Evolutionary conservation across 2,113 vertebrate genomes (phyloP).

Genomic region (Dicaeum eximium): DNA sequence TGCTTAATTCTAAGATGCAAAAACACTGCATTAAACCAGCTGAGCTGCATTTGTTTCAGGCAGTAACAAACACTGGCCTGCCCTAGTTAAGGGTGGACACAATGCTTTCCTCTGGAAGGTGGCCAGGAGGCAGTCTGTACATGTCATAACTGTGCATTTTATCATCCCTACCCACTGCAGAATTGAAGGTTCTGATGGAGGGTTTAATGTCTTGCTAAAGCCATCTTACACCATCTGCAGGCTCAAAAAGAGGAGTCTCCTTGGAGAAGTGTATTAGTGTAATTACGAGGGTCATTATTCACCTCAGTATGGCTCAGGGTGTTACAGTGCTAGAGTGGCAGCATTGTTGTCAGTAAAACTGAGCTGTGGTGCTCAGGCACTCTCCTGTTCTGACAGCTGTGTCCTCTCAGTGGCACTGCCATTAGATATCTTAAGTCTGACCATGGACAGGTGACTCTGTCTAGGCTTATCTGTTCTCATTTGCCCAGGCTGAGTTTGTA

Average conservation of each 20-base stretch:
- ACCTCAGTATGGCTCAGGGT: background rate
- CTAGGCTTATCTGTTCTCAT: background rate
- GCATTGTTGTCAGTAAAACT: background rate
- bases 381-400: background rate
- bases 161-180: background rate
- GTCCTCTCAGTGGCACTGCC: background rate
- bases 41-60: background rate
- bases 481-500: background rate
- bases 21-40: background rate
- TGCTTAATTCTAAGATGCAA: background rate
- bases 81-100: background rate
- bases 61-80: background rate
- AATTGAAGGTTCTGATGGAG: background rate
- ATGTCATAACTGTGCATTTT: background rate
- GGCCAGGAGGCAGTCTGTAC: background rate
- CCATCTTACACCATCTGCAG: background rate
- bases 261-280: background rate
- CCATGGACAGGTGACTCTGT: background rate
- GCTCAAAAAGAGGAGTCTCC: background rate
- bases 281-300: background rate
- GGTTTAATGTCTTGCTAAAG: background rate
- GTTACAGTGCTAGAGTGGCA: background rate
- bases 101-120: background rate
- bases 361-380: background rate
- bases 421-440: background rate